Percentiles rank a stretch among this genome's conserved stretches.
Conservation (phyloP, 2,888 invertebrate species). For the Ophion obscuratus region DNA sequence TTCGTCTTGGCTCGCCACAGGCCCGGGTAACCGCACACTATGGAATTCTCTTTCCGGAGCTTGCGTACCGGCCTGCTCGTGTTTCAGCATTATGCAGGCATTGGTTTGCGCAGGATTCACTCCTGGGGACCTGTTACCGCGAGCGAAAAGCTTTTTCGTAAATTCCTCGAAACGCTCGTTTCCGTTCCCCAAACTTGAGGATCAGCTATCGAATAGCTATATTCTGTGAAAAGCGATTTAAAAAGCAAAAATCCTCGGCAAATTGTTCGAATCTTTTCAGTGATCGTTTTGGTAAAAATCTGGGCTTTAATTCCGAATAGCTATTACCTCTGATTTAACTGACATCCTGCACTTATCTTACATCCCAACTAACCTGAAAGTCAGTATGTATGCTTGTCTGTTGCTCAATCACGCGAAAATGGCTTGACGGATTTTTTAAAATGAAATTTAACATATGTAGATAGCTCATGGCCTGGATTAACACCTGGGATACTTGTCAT, state of each 20-base stretch:
- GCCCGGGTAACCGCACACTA: constrained; percentile 14
- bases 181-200: not conserved
- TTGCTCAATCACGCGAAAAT: no score
- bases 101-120: not conserved
- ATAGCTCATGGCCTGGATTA: no score
- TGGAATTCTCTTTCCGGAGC: constrained; percentile 40
- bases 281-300: not conserved
- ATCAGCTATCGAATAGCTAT: not conserved
- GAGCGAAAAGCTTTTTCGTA: not conserved
- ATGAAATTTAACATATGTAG: no score
- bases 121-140: not conserved
- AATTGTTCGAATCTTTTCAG: not conserved
- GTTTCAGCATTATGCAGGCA: constrained; percentile 25
- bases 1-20: constrained; percentile 41
- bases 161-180: not conserved
- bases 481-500: no score
- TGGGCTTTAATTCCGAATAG: no score
- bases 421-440: no score
- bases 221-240: not conserved
- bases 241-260: no score
- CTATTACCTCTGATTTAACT: no score
- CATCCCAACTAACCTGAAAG: no score
- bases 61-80: constrained; percentile 1
- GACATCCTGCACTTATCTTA: no score
- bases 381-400: no score